Evolutionary conservation across 2,888 invertebrate genomes (phyloP).

Genomic region (Ellobium chinense): DNA sequence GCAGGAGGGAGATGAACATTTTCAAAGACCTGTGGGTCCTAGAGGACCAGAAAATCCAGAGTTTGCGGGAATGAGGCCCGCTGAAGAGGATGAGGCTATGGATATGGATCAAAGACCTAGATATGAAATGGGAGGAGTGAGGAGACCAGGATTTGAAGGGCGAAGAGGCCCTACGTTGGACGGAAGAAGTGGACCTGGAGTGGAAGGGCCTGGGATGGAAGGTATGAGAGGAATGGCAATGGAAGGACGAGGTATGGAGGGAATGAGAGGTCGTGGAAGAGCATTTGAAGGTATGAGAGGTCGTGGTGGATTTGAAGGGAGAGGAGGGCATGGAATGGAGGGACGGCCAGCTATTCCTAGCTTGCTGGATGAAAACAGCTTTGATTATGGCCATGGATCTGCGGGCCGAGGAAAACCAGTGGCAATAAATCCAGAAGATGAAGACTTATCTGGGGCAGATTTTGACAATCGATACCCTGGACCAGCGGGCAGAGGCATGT

Average conservation of each 20-base stretch:
- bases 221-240: slow-evolving; percentile 31
- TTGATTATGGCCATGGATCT: slow-evolving; percentile 34
- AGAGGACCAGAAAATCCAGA: slow-evolving; percentile 13
- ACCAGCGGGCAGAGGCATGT: slow-evolving; percentile 27
- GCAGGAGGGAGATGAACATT: slow-evolving; percentile 15
- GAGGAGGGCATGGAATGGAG: not conserved
- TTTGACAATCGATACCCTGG: slow-evolving; percentile 41
- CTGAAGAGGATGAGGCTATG: slow-evolving; percentile 17
- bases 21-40: slow-evolving; percentile 1
- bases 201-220: slow-evolving; percentile 17
- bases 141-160: slow-evolving; percentile 20
- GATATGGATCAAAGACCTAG: slow-evolving; percentile 44
- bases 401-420: not conserved
- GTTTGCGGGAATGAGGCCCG: not conserved
- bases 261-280: slow-evolving; percentile 32
- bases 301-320: slow-evolving; percentile 6
- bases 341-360: slow-evolving; percentile 21
- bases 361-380: slow-evolving; percentile 20
- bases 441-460: not conserved
- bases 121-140: not conserved
- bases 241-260: slow-evolving; percentile 30
- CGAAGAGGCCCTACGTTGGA: slow-evolving; percentile 15
- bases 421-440: not conserved
- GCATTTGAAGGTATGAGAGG: slow-evolving; percentile 26
- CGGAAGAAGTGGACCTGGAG: slow-evolving; percentile 16